Evolutionary conservation across 2,888 invertebrate species (phyloP), one percentile per base, ranked within the genome.

Genomic region (Myopa tessellatipennis): DNA sequence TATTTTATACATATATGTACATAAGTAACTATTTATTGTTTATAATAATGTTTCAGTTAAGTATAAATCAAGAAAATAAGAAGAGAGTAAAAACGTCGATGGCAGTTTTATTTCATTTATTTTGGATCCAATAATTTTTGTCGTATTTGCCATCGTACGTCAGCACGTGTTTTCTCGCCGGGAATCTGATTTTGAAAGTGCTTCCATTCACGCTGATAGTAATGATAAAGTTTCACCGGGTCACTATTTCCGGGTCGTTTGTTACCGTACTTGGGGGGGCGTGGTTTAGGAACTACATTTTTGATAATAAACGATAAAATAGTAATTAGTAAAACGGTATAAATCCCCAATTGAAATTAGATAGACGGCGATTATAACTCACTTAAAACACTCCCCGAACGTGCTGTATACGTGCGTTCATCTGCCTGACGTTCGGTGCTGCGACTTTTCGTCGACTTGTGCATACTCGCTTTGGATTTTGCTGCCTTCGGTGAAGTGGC

Each of bases 221-320:
- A 92, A 82, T 95, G 95, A 85, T 95, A 95, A 26, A 95, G 88
- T 26, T 93, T 90, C 0, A 95, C 95, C 26, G 95, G 95, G 86
- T 95, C 95, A 81, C 79, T 84, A 16, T 80, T 80, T 55, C 76
- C 77, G 50, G 82, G 79, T 68, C 81, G 83, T 26, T 78, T 45
- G 34, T 79, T 80, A n/a, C 82, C 80, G 72, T 81, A 83, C 4
- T 83, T 81, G 0, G 80, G 80, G 0, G 80, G 80, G 14, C 80
- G 79, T 16, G 82, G 82, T n/a, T 65, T 65, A 12, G 78, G 82
- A 78, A 80, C 86, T 88, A 74, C 14, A 79, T 75, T 10, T 60
- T 71, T 4, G 10, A 79, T 34, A 70, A 72, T 0, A 65, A 60
- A 36, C 26, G 4, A 63, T 36, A 69, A 6, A 61, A 8, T 2